These are phyloP conservation scores for Scotopteryx bipunctaria DNA, from an alignment of 2,888 invertebrate genomes.

Conservation along the genomic window DNA sequence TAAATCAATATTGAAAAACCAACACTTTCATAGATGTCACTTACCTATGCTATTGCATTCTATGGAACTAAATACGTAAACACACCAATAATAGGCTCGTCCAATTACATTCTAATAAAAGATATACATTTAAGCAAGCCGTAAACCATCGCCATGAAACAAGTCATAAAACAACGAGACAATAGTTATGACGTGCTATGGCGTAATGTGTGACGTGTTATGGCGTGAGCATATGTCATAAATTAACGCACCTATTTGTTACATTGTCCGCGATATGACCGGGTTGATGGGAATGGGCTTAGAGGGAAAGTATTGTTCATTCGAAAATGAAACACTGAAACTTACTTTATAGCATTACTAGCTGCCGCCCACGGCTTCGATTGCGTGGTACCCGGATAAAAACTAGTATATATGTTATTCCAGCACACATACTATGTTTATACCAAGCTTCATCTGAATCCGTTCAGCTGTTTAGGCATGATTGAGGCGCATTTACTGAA, in stretches of 20 bases:
- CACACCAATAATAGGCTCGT: constrained; percentile 12
- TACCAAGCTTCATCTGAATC: too few species aligned
- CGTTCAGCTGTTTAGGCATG: too few species aligned
- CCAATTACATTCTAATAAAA: constrained; percentile 26
- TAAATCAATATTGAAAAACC: too few species aligned
- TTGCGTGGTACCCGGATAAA: too few species aligned
- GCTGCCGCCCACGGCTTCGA: too few species aligned
- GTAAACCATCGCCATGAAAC: constrained; percentile 28
- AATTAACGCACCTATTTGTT: constrained; percentile 26
- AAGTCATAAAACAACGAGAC: constrained; percentile 14
- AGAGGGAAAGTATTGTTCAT: not conserved
- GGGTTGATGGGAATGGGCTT: not conserved
- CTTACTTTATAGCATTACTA: too few species aligned
- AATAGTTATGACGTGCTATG: constrained; percentile 17
- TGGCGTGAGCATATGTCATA: constrained; percentile 29
- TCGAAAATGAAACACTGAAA: not conserved
- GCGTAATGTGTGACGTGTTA: constrained; percentile 25
- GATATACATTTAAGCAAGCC: constrained; percentile 16
- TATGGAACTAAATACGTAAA: not conserved
- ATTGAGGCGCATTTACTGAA: too few species aligned
- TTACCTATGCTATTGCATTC: too few species aligned
- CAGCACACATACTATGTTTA: too few species aligned
- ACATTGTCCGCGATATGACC: constrained; percentile 15
- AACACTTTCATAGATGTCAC: too few species aligned
- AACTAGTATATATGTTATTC: too few species aligned